Base-by-base conservation (phyloP, 2,113 vertebrate genomes). In the Scolopax mira region DNA sequence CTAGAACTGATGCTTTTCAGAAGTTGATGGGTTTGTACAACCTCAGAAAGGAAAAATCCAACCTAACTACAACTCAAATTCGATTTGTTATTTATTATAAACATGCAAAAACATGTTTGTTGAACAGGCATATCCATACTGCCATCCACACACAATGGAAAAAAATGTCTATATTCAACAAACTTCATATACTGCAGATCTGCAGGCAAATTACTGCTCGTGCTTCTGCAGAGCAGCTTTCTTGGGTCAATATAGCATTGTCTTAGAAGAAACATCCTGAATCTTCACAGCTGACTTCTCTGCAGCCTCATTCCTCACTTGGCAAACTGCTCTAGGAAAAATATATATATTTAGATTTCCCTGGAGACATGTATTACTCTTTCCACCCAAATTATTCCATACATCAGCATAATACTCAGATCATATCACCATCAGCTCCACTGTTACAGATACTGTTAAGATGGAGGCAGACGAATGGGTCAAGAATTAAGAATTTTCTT, bases 351-450 rank as follows among this genome's bases (percentile, higher is more conserved):
- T 64, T 89, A 83, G 16, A 58, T 81, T 78, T 91, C 28, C n/a
- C 61, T 74, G 21, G 15, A 80, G 41, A 66, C 27, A 11, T 23
- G 5, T 22, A 88, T 77, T 85, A 71, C 6, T 66, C 16, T 42
- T 57, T 44, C 57, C 13, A 65, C 1, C 4, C 52, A 35, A 93
- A 62, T 28, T 66, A 88, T 73, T 92, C 54, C 7, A 4, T 41
- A 65, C 8, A 77, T 52, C 49, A 85, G 3, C 0, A 0, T 19
- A 88, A 37, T 10, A 16, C 37, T 52, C n/a, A 44, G 64, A 44
- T 74, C 5, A 1, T 52, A 74, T 19, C 28, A 49, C 5, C 54
- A 52, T 69, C 60, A 87, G 10, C 18, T 69, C 23, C 9, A 31
- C 33, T 64, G 39, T 67, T 85, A 33, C 19, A 69, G 41, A 58